Evolutionary conservation across 2,113 vertebrate genomes (phyloP).

Genomic region (Micronycteris hirsuta): DNA sequence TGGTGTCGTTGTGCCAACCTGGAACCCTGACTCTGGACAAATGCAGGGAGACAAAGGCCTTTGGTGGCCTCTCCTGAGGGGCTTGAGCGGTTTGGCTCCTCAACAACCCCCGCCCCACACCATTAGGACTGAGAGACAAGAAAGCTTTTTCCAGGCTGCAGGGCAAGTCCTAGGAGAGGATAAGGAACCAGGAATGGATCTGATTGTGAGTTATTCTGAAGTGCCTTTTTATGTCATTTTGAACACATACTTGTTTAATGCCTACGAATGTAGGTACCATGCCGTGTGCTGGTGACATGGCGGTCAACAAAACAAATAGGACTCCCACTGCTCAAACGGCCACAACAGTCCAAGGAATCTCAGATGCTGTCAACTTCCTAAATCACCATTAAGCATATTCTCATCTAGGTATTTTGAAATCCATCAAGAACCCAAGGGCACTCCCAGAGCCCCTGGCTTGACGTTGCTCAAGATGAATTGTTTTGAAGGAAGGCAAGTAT

Average conservation of each 20-base stretch:
- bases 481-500: background rate
- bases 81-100: background rate
- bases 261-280: background rate
- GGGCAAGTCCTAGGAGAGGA: background rate
- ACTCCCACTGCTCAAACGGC: background rate
- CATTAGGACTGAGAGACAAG: background rate
- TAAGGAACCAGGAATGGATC: background rate
- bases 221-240: background rate
- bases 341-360: background rate
- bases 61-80: background rate
- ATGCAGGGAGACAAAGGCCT: background rate
- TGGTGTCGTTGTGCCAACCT: background rate
- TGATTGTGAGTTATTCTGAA: background rate
- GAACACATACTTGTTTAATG: background rate
- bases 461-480: background rate
- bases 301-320: background rate
- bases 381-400: background rate
- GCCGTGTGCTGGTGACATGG: background rate
- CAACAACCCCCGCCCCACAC: too few relatives aligned
- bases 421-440: background rate
- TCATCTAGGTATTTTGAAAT: background rate
- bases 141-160: background rate
- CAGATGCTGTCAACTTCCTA: background rate
- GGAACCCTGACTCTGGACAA: background rate
- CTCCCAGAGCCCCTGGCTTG: background rate